Evolutionary conservation across 2,797 vertebrate genomes (phyloP).

Genomic region (Chelonia mydas): DNA sequence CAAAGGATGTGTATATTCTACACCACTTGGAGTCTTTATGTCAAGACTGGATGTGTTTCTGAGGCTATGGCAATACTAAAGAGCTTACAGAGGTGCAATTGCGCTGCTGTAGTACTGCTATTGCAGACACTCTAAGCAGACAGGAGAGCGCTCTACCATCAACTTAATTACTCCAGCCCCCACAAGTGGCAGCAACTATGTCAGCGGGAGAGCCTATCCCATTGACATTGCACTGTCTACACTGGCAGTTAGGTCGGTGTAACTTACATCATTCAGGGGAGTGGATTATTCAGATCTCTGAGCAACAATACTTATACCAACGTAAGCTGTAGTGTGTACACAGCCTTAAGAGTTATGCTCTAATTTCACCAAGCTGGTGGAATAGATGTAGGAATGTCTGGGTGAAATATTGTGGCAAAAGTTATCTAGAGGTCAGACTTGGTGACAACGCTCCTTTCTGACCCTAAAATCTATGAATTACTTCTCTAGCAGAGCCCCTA

Average conservation of each 20-base stretch:
- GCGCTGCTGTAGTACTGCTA: too few relatives aligned
- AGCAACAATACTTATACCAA: background rate
- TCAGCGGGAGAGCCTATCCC: too few relatives aligned
- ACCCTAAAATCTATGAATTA: background rate
- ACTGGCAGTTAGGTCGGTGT: too few relatives aligned
- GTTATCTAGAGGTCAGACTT: background rate
- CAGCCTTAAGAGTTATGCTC: background rate
- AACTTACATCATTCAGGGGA: too few relatives aligned
- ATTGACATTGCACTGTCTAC: too few relatives aligned
- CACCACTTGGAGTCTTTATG: background rate
- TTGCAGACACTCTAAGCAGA: too few relatives aligned
- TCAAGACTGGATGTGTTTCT: too few relatives aligned
- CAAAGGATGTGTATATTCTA: background rate
- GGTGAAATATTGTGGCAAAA: background rate
- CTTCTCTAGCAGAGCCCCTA: background rate
- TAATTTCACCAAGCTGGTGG: background rate
- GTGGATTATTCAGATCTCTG: background rate
- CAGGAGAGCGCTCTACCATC: too few relatives aligned
- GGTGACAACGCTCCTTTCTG: background rate
- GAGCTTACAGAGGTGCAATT: too few relatives aligned
- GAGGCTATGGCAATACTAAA: too few relatives aligned
- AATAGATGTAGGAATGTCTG: background rate
- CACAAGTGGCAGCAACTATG: too few relatives aligned
- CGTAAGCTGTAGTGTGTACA: background rate
- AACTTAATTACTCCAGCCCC: too few relatives aligned